Evolutionary conservation across 92 coral and sea anemone species (phyloP).

Genomic region (Galaxea fascicularis): DNA sequence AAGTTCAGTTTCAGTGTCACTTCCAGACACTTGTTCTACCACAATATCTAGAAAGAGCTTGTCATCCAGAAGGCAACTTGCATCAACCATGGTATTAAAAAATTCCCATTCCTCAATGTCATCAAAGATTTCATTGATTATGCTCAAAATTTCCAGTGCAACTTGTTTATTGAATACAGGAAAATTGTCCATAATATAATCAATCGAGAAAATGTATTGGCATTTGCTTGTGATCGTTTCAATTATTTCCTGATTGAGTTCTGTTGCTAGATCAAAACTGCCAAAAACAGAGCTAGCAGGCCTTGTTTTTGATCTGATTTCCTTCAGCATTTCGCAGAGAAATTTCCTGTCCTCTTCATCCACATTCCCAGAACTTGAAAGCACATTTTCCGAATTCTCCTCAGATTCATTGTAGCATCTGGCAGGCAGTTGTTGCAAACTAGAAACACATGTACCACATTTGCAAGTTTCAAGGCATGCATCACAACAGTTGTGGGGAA

Average conservation of each 20-base stretch:
- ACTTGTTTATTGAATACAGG: slow-evolving; percentile 41
- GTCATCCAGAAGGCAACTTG: neutral
- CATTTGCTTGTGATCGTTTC: slow-evolving; percentile 33
- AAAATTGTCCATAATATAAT: slow-evolving; percentile 38
- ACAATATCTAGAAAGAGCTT: neutral
- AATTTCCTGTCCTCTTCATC: slow-evolving; percentile 34
- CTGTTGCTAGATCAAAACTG: slow-evolving; percentile 5
- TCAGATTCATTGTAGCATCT: neutral
- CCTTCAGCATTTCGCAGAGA: slow-evolving; percentile 36
- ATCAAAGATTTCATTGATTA: slow-evolving; percentile 44
- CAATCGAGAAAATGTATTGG: slow-evolving; percentile 31
- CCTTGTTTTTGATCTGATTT: neutral
- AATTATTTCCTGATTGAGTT: slow-evolving; percentile 18
- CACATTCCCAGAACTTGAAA: neutral
- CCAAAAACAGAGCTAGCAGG: slow-evolving; percentile 19
- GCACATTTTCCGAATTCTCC: neutral
- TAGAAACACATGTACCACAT: neutral
- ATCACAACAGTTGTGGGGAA: neutral
- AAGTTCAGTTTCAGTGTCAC: too few species aligned
- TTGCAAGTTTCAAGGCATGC: neutral
- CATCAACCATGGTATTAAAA: neutral
- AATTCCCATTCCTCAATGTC: slow-evolving; percentile 42
- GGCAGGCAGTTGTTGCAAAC: neutral
- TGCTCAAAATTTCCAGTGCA: slow-evolving; percentile 30
- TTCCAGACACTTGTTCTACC: neutral